phyloP scores from a whole-genome alignment of 2,888 invertebrate genomes.

The Leucoma salicis region DNA sequence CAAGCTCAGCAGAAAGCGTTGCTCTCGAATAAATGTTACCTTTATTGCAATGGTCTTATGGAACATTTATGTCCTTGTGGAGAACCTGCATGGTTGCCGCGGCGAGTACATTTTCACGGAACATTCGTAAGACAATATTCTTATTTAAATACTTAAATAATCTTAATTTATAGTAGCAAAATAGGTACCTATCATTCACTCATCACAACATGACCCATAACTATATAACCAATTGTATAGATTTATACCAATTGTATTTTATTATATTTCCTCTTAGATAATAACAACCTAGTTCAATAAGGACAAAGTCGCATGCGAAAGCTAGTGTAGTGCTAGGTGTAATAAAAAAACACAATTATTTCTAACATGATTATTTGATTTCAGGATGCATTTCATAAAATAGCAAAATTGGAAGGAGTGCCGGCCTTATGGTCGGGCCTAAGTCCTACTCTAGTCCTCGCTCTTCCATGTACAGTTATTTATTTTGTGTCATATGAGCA shows the following conservation, averaged over 20 bases:
- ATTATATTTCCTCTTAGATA: too few relatives aligned
- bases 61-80: constrained; percentile 96
- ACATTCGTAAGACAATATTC: constrained; percentile 81
- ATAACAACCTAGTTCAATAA: too few relatives aligned
- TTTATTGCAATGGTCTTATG: constrained; percentile 99
- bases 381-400: constrained; percentile 98
- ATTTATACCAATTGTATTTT: too few relatives aligned
- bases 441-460: constrained; percentile 96
- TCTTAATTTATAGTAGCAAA: too few relatives aligned
- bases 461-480: constrained; percentile 97
- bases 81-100: constrained; percentile 84
- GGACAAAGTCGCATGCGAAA: too few relatives aligned
- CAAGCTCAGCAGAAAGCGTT: constrained; percentile 96
- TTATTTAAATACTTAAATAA: not conserved
- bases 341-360: not conserved
- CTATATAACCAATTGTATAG: too few relatives aligned
- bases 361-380: constrained; percentile 21
- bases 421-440: constrained; percentile 97
- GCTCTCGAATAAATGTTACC: constrained; percentile 92
- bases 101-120: constrained; percentile 88
- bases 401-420: constrained; percentile 93
- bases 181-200: too few relatives aligned
- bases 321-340: too few relatives aligned
- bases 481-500: constrained; percentile 99
- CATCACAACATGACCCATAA: too few relatives aligned